Percentiles rank a stretch among this genome's conserved stretches.
These are phyloP conservation scores for Speoplatyrhinus poulsoni DNA, from an alignment of 2,113 vertebrate species.

Conservation along the genomic window DNA sequence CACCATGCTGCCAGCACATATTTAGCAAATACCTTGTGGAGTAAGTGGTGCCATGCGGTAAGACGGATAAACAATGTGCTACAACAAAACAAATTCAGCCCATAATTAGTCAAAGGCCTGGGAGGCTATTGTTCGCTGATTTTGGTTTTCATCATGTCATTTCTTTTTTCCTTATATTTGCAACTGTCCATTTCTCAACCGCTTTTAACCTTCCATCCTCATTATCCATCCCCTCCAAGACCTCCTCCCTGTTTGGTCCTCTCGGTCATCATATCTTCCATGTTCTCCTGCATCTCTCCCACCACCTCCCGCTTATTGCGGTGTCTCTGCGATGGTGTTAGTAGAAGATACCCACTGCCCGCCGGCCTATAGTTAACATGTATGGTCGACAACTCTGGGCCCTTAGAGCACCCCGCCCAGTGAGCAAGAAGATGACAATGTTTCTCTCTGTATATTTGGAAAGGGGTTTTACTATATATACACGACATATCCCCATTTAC, in stretches of 20 bases:
- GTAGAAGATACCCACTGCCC: slow-evolving; percentile 32
- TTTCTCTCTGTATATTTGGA: slow-evolving; percentile 45
- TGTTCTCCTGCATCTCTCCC: not conserved
- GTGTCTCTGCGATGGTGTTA: slow-evolving; percentile 36
- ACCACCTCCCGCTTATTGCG: slow-evolving; percentile 36
- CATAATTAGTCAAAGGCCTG: slow-evolving; percentile 30
- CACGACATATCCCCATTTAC: slow-evolving; percentile 21
- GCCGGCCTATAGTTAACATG: slow-evolving; percentile 16
- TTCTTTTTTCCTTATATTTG: slow-evolving; percentile 23
- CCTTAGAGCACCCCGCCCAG: slow-evolving; percentile 11
- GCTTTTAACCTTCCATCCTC: slow-evolving; percentile 8
- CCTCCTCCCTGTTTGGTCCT: slow-evolving; percentile 2
- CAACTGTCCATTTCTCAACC: slow-evolving; percentile 15
- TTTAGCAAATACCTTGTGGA: slow-evolving; percentile 44
- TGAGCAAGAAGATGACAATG: slow-evolving; percentile 28
- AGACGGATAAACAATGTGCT: slow-evolving; percentile 39
- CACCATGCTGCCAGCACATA: slow-evolving; percentile 41
- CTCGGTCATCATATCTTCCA: slow-evolving; percentile 23
- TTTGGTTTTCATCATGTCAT: slow-evolving; percentile 12
- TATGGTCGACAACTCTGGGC: slow-evolving; percentile 1
- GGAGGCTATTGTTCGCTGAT: slow-evolving; percentile 41
- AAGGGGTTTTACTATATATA: slow-evolving; percentile 40
- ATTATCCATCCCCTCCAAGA: not conserved
- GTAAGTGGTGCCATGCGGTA: slow-evolving; percentile 42
- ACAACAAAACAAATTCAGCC: slow-evolving; percentile 51